Evolutionary conservation across 2,113 vertebrate species (phyloP).

Genomic region (Mastomys natalensis): DNA sequence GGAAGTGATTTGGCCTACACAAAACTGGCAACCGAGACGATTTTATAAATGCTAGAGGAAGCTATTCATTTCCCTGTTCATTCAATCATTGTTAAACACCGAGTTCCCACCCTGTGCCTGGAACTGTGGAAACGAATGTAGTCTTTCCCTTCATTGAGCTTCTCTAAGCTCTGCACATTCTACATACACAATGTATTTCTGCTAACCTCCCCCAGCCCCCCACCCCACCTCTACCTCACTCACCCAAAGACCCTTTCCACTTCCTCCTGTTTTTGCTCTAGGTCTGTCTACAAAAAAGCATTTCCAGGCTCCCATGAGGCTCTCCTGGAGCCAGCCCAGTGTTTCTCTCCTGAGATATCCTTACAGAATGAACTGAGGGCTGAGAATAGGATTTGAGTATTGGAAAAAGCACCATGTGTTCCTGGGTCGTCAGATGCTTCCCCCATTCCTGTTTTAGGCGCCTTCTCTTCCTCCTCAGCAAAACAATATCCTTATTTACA

Average conservation of each 20-base stretch:
- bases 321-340: neutral
- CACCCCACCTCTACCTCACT: neutral
- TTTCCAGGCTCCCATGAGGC: neutral
- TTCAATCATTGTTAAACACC: neutral
- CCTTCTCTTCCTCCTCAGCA: neutral
- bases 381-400: neutral
- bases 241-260: neutral
- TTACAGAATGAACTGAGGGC: neutral
- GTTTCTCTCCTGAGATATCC: neutral
- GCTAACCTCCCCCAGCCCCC: too few species aligned
- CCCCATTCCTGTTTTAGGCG: neutral
- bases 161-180: neutral
- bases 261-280: constrained; percentile 18
- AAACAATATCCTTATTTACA: neutral
- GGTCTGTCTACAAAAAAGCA: neutral
- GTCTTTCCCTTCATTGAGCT: neutral
- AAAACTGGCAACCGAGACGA: neutral
- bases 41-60: neutral
- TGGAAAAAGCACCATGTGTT: neutral
- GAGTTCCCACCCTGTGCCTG: neutral
- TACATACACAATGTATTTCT: neutral
- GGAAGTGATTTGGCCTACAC: neutral
- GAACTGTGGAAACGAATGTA: neutral
- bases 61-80: neutral
- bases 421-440: neutral